phyloP scores from a whole-genome alignment of 2,113 vertebrate genomes.

The Saguinus midas region DNA sequence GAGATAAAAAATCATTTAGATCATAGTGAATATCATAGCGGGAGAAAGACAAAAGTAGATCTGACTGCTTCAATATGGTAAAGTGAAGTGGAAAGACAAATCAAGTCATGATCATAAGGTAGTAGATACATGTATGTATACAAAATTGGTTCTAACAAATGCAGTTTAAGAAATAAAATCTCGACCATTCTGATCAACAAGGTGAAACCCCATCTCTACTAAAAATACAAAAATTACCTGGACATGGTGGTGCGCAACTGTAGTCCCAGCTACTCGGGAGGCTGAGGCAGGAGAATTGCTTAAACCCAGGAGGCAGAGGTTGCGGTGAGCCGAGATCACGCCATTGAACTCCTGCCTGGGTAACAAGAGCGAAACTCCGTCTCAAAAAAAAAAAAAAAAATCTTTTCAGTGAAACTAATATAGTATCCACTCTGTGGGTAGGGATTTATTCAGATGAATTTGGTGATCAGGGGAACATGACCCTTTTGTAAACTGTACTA shows the following conservation, averaged over 20 bases:
- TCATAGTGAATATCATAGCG: neutral
- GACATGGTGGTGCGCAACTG: too few species aligned
- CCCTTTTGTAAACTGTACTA: neutral
- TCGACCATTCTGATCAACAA: too few species aligned
- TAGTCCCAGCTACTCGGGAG: too few species aligned
- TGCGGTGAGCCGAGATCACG: too few species aligned
- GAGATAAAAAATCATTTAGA: neutral
- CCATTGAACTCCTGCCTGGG: too few species aligned
- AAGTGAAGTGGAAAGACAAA: neutral
- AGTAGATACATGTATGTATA: neutral
- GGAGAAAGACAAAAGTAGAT: neutral
- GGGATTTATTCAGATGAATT: neutral
- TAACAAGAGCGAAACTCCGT: too few species aligned
- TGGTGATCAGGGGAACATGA: neutral
- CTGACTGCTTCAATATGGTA: neutral
- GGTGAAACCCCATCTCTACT: too few species aligned
- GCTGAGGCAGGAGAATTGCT: too few species aligned
- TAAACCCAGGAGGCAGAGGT: too few species aligned
- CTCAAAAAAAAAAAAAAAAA: too few species aligned
- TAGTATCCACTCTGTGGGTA: neutral
- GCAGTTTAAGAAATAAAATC: neutral
- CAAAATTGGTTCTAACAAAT: neutral
- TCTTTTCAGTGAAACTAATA: neutral
- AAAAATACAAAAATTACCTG: too few species aligned
- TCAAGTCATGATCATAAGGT: neutral